Conservation (phyloP, 2,113 vertebrate species). For the Caloenas nicobarica region DNA sequence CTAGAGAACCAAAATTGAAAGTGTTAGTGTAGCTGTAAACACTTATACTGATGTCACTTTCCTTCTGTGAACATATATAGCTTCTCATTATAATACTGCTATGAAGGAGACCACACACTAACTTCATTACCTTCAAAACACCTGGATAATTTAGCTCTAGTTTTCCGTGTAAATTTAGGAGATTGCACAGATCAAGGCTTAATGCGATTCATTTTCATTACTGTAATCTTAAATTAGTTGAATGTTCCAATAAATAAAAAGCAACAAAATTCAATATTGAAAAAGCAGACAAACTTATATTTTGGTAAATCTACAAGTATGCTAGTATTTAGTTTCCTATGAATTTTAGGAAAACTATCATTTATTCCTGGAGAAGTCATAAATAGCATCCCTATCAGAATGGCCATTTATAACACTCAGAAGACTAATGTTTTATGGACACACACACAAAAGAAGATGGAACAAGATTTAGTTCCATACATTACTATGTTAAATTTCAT, state of each 20-base stretch:
- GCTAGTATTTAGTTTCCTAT: not conserved
- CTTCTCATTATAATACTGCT: not conserved
- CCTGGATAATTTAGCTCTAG: not conserved
- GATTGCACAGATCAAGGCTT: not conserved
- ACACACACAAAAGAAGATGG: not conserved
- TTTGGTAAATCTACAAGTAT: not conserved
- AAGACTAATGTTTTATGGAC: not conserved
- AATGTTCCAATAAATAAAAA: not conserved
- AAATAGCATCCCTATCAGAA: not conserved
- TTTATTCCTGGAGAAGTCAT: not conserved
- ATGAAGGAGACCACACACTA: not conserved
- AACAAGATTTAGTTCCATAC: not conserved
- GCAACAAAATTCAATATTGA: not conserved
- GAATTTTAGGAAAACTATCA: not conserved
- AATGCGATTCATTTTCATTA: not conserved
- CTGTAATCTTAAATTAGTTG: not conserved
- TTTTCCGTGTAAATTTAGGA: not conserved
- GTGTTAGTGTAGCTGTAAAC: not conserved
- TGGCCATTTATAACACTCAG: not conserved
- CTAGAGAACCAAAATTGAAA: not conserved
- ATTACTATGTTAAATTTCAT: not conserved
- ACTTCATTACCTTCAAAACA: not conserved
- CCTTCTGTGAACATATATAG: not conserved
- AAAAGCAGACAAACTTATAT: not conserved
- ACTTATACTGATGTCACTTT: not conserved